Conservation (phyloP, 2,113 vertebrate genomes). For the Ramphastos sulfuratus region DNA sequence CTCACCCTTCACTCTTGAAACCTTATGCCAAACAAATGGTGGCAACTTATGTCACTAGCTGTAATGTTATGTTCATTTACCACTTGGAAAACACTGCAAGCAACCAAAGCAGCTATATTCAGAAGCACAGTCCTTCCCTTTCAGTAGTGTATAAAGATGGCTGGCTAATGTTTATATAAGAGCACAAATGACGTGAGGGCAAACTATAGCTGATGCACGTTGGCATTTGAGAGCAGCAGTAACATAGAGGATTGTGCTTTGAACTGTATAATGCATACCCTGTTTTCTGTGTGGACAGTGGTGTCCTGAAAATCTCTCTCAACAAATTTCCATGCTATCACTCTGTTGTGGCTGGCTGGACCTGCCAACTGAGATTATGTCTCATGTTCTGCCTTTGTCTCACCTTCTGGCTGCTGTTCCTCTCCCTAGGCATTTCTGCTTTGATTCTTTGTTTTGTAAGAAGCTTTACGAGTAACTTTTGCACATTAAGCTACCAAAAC, state of each 20-base stretch:
- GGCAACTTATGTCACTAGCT: not conserved
- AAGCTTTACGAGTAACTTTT: not conserved
- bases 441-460: constrained; percentile 25
- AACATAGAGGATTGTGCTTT: not conserved
- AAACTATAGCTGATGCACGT: not conserved
- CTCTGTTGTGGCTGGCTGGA: constrained; percentile 44
- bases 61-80: not conserved
- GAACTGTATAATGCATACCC: not conserved
- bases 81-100: not conserved
- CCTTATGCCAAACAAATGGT: not conserved
- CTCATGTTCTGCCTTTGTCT: constrained; percentile 50
- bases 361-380: constrained; percentile 58
- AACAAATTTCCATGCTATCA: constrained; percentile 25
- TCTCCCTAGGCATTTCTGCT: constrained; percentile 21
- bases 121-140: not conserved
- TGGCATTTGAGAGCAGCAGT: not conserved
- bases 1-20: not conserved
- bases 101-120: not conserved
- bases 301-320: constrained; percentile 23
- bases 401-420: constrained; percentile 41
- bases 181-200: not conserved
- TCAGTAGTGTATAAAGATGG: not conserved
- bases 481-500: not conserved
- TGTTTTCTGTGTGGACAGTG: not conserved
- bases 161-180: not conserved